Evolutionary conservation across 2,888 invertebrate species (phyloP), one percentile per base, ranked within the genome.

Genomic region (Zootermopsis nevadensis): DNA sequence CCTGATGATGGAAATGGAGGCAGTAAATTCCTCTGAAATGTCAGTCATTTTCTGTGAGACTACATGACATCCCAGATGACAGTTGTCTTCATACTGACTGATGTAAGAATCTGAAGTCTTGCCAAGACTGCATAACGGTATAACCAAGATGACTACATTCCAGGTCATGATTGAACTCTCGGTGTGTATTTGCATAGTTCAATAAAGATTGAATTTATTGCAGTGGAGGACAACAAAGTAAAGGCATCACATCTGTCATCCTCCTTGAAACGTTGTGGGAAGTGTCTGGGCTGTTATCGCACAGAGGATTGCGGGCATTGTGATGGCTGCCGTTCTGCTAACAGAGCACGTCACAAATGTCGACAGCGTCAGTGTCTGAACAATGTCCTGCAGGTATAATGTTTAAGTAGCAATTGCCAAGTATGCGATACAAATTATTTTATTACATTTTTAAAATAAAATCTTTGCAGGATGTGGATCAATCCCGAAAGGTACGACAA

Each of bases 261-360:
- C 84, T 72, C 88, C 87, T 86, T 86, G 87, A 92, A 91, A 87
- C 91, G 93, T 82, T 96, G 96, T 88, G 96, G 96, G 0, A 92
- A 93, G 84, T 97, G 96, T 88, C 93, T 93, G 85, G 95, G 95
- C 0, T 97, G 96, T 87, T 90, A 93, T 69, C 90, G 93, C 82
- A 91, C 90, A 0, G 93, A 94, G 86, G 94, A 95, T 88, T 95
- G 95, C 89, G 94, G 94, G 0, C 90, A 92, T 86, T 95, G 95
- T 88, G 94, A 94, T 85, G 91, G 91, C 31, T 93, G 93, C 87
- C 91, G 91, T 27, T 91, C 91, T 12, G 89, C 89, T 35, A 90
- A 90, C 86, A 90, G 88, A 86, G 88, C 90, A n/a, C 85, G 89
- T 60, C 90, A 91, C 85, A 90, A 90, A 85, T 91, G 91, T 84